These are phyloP conservation scores for Calypte anna DNA, from an alignment of 2,113 vertebrate genomes.

Conservation along the genomic window DNA sequence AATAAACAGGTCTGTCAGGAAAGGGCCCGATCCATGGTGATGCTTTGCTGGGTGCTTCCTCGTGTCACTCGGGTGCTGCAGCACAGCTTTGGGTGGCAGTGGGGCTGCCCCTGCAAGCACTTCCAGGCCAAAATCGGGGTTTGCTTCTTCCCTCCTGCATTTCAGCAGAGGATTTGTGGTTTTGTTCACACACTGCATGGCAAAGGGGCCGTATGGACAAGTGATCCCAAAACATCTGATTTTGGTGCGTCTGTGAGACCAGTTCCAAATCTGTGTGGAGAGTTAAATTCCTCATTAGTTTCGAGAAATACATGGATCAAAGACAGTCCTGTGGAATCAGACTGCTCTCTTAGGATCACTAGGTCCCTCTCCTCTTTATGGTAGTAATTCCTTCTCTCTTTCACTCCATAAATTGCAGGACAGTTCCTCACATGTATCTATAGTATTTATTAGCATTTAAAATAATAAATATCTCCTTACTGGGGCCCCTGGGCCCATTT, in stretches of 20 bases:
- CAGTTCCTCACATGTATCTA: neutral
- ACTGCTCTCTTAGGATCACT: neutral
- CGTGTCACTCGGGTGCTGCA: accelerated
- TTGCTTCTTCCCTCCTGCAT: neutral
- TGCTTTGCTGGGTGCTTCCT: neutral
- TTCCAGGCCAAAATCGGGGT: accelerated
- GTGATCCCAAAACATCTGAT: neutral
- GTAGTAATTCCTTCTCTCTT: neutral
- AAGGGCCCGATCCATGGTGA: neutral
- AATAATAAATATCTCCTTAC: neutral
- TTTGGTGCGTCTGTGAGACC: neutral
- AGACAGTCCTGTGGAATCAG: neutral
- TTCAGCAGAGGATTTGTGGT: neutral
- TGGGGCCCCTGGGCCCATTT: neutral
- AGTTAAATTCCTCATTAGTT: neutral
- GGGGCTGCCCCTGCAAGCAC: neutral
- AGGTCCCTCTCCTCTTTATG: neutral
- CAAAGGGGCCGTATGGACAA: neutral
- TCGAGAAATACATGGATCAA: neutral
- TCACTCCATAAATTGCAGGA: neutral
- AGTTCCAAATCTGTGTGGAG: neutral
- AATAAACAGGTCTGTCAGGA: neutral
- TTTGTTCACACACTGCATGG: neutral
- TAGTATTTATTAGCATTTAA: neutral
- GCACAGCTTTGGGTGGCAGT: neutral